Conservation (phyloP, 2,113 vertebrate species). For the Oriolus oriolus region DNA sequence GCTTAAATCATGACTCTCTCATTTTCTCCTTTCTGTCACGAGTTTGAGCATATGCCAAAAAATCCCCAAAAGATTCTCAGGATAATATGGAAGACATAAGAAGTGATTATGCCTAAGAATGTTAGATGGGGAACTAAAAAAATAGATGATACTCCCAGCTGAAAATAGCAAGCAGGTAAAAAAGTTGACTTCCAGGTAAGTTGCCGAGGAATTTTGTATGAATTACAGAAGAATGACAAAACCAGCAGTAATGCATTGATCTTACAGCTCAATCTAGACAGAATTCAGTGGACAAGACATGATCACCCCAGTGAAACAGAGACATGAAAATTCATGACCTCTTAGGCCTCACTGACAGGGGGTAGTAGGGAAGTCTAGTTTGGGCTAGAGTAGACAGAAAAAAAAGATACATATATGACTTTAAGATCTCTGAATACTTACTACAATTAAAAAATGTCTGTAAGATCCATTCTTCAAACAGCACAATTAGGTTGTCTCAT, state of each 20-base stretch:
- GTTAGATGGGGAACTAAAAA: not conserved
- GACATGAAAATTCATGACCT: not conserved
- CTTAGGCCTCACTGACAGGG: not conserved
- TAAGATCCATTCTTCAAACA: not conserved
- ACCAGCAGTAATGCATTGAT: not conserved
- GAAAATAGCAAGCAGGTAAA: not conserved
- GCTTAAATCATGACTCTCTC: not conserved
- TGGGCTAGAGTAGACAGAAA: not conserved
- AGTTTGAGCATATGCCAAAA: not conserved
- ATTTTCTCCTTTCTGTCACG: not conserved
- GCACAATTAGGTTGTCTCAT: not conserved
- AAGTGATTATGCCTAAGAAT: not conserved
- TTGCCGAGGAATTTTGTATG: not conserved
- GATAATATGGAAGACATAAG: not conserved
- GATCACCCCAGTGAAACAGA: not conserved
- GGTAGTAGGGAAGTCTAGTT: not conserved
- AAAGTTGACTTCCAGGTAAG: not conserved
- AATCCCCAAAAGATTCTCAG: not conserved
- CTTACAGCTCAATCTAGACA: not conserved
- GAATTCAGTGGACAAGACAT: not conserved
- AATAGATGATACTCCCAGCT: not conserved
- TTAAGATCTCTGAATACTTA: not conserved
- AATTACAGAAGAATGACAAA: not conserved
- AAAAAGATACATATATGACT: rapidly evolving
- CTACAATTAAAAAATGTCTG: not conserved